These are phyloP conservation scores for Hymenochirus boettgeri DNA, from an alignment of 2,113 vertebrate species.

Conservation along the genomic window DNA sequence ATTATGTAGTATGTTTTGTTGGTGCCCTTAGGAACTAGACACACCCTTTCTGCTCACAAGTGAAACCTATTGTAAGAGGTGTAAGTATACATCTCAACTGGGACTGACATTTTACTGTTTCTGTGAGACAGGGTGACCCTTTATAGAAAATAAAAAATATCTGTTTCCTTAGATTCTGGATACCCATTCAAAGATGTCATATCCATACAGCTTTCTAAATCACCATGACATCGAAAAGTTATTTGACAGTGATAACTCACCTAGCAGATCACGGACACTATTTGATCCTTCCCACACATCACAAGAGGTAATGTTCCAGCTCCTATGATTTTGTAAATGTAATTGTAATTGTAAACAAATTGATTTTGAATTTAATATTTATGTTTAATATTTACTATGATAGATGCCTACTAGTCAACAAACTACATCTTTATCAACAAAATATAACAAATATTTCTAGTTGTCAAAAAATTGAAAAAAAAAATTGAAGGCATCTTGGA, in stretches of 20 bases:
- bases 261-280: conserved; percentile 1
- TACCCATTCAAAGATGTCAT: conserved; percentile 22
- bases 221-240: conserved; percentile 39
- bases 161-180: not conserved
- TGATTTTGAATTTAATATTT: no score
- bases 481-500: no score
- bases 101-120: not conserved
- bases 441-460: no score
- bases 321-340: no score
- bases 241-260: not conserved
- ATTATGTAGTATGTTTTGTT: conserved; percentile 33
- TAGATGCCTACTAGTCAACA: no score
- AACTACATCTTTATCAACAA: no score
- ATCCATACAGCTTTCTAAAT: conserved; percentile 33
- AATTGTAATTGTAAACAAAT: no score
- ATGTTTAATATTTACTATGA: no score
- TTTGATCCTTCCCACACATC: not conserved
- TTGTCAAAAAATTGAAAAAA: no score
- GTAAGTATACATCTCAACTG: not conserved
- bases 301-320: conserved; percentile 1
- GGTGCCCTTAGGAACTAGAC: conserved; percentile 39
- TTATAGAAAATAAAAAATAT: not conserved
- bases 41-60: conserved; percentile 6
- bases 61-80: not conserved
- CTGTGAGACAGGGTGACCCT: not conserved